Evolutionary conservation across 2,888 invertebrate genomes (phyloP).

Genomic region (Drosophila limbata): DNA sequence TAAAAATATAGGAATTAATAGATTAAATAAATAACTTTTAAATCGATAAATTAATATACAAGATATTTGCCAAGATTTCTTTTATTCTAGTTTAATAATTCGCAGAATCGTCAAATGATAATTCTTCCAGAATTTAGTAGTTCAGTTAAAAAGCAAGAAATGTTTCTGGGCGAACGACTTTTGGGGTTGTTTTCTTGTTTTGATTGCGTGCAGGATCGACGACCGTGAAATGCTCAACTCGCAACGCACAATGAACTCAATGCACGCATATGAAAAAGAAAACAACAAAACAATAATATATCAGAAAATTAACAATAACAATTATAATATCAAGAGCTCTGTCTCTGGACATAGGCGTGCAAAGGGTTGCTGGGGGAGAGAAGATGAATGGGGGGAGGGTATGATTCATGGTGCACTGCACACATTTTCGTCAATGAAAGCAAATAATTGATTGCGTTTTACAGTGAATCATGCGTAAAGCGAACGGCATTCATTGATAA

Average conservation of each 20-base stretch:
- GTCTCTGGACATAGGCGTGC: slow-evolving; percentile 6
- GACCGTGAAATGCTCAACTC: slow-evolving; percentile 75
- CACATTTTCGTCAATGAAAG: slow-evolving; percentile 73
- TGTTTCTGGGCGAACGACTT: slow-evolving; percentile 53
- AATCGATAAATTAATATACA: no score
- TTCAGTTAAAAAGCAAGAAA: slow-evolving; percentile 11
- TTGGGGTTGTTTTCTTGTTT: slow-evolving; percentile 59
- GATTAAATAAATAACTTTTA: no score
- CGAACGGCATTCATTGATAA: slow-evolving; percentile 51
- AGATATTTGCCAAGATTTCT: background rate
- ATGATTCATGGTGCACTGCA: slow-evolving; percentile 69
- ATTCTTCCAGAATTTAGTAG: background rate
- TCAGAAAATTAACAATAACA: slow-evolving; percentile 27
- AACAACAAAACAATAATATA: slow-evolving; percentile 28
- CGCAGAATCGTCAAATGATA: background rate
- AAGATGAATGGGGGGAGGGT: slow-evolving; percentile 3
- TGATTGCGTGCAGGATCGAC: slow-evolving; percentile 75
- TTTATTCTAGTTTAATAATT: background rate
- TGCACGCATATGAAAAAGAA: slow-evolving; percentile 48
- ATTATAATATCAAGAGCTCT: slow-evolving; percentile 16
- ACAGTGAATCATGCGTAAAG: slow-evolving; percentile 74
- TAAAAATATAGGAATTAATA: no score
- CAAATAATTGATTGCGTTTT: slow-evolving; percentile 66
- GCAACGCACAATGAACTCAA: slow-evolving; percentile 77
- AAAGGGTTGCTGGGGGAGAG: background rate